Evolutionary conservation across 2,113 vertebrate species (phyloP), one percentile per base, ranked within the genome.

Genomic region (Paralichthys olivaceus): DNA sequence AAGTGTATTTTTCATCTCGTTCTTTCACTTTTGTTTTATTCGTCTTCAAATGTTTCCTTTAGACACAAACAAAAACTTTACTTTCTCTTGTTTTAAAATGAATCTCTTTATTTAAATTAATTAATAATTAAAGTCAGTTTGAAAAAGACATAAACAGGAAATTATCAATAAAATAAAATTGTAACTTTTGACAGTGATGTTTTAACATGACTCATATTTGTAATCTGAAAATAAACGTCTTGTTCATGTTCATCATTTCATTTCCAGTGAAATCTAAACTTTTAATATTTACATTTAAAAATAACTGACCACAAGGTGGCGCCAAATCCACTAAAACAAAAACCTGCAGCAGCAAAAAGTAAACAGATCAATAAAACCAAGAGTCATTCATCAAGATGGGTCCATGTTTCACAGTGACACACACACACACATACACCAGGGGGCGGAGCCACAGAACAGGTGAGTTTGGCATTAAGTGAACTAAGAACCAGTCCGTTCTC

Each of bases 391-490:
- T 49, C 49, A n/a, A 13, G 49, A 49, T 4, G 19, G 19, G 19
- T 51, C 47, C 8, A 13, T 40, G 37, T 40, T 13, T 4, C 7
- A 53, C 49, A 53, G 4, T 17, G 13, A 53, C 49, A 53, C 49
- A 53, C 20, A 53, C 49, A 53, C 49, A 53, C 49, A 53, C 49
- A 53, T 9, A 53, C 49, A 53, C 49, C 17, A 29, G 28, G 25
- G 32, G 29, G 58, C 58, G 19, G 58, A 22, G 55, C 53, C 53
- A 13, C 53, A 23, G 53, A 25, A 14, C 53, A 23, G 22, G n/a
- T 22, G 51, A 8, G 51, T 79, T 62, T 82, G 76, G 79, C 82
- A 87, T 29, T 51, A 8, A 40, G 54, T 28, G 47, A n/a, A 12
- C 67, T 43, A 3, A 53, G 29, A 54, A 32, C 19, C 54, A 20